Evolutionary conservation across 2,888 invertebrate species (phyloP), one percentile per base, ranked within the genome.

Genomic region (Apomyelois bistriatella): DNA sequence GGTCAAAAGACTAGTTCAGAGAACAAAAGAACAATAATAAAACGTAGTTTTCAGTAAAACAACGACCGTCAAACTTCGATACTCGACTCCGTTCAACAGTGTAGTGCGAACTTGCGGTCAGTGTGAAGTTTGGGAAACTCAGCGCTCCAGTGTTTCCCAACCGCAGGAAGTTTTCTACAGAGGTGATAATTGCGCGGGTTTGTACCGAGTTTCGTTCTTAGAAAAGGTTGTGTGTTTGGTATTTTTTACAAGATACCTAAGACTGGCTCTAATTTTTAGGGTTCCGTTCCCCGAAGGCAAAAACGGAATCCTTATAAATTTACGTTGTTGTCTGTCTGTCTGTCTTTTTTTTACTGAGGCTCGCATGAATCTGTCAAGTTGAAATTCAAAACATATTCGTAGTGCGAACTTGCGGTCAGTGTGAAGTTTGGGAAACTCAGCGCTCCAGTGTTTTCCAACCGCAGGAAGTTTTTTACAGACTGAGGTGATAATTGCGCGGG

Each of bases 41-140:
- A 37, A 22, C 22, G 6, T 28, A 28, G 1, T 32, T 1, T 28
- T 28, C 6, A 3, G 10, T 10, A 30, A 46, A 32, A 46, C 46
- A 32, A 9, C 30, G 15, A 8, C 5, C 46, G 7, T 16, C 46
- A 46, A 46, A 46, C 30, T 46, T 32, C 10, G 46, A 46, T 13
- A 30, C 43, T 28, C 30, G 30, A 35, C 46, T 46, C 46, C 32
- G 43, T 46, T 9, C 1, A 28, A 30, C 43, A 46, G 46, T 15
- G 32, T 46, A 46, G 46, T 46, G 46, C 15, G 46, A 35, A 35
- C 13, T 46, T 46, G 46, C 46, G 46, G 46, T 46, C 46, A 35
- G 46, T 1, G 8, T 7, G 28, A 46, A 43, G 41, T 50, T 50
- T 22, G 17, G 38, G 28, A 49, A 49, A 49, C 17, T 8, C 32